Conservation (phyloP, 2,888 invertebrate species). For the Dione juno region DNA sequence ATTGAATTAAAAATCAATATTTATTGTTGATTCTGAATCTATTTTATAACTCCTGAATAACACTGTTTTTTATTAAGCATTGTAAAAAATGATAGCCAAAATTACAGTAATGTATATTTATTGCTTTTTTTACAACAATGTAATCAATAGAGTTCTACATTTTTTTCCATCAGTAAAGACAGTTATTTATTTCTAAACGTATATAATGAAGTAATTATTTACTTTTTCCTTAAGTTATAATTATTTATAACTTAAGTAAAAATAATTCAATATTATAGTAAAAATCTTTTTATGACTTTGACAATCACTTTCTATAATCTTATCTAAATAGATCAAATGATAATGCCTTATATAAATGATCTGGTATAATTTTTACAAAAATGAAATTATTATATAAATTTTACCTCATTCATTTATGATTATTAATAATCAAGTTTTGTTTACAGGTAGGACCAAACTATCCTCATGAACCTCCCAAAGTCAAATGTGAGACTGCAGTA, state of each 20-base stretch:
- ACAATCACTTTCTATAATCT: background rate
- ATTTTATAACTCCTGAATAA: no score
- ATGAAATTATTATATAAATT: background rate
- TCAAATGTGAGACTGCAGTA: conserved; percentile 98
- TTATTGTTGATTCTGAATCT: background rate
- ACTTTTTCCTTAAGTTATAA: no score
- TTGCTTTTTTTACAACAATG: background rate
- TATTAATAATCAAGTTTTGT: background rate
- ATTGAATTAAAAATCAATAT: background rate
- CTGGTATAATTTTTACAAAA: background rate
- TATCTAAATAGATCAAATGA: conserved; percentile 4
- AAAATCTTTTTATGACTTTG: background rate
- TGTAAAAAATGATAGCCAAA: no score
- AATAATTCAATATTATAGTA: background rate
- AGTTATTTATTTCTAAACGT: background rate
- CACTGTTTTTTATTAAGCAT: no score
- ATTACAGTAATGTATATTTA: background rate
- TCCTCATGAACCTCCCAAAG: conserved; percentile 99
- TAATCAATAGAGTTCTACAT: background rate
- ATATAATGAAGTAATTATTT: no score
- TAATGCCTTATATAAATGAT: background rate
- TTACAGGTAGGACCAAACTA: conserved; percentile 95
- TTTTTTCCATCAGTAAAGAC: background rate
- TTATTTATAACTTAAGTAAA: no score
- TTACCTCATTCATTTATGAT: background rate